Evolutionary conservation across 2,888 invertebrate species (phyloP).

Genomic region (Abscondita cerata): DNA sequence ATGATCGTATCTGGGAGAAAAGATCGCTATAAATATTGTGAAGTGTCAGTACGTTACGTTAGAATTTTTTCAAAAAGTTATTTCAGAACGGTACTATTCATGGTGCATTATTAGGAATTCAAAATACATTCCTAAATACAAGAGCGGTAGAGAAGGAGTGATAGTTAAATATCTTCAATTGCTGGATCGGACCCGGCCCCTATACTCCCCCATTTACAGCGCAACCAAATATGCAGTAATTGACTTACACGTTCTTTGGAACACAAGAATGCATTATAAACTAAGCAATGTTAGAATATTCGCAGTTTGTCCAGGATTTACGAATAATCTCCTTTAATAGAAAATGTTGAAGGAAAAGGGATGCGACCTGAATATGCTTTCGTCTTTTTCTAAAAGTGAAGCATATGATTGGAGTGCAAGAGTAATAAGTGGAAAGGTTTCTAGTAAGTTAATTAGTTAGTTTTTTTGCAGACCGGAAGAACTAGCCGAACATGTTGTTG

Average conservation of each 20-base stretch:
- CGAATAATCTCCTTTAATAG: not conserved
- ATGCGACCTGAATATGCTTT: no score
- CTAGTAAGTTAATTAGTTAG: no score
- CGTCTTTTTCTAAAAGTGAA: no score
- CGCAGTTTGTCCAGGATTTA: not conserved
- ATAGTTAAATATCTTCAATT: not conserved
- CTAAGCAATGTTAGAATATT: not conserved
- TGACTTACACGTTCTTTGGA: not conserved
- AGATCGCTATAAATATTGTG: not conserved
- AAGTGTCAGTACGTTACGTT: not conserved
- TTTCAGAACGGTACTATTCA: not conserved
- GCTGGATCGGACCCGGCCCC: no score
- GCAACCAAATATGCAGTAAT: not conserved
- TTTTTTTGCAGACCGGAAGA: no score
- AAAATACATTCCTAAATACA: not conserved
- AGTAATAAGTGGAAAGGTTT: no score
- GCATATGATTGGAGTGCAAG: no score
- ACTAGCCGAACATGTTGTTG: no score
- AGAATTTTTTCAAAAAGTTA: not conserved
- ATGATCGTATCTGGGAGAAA: not conserved
- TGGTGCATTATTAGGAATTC: not conserved
- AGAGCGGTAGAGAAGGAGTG: not conserved
- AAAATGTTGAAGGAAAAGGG: no score
- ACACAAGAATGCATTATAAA: not conserved
- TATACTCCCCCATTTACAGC: not conserved